phyloP scores from a whole-genome alignment of 1,140 invertebrate genomes.

The Macrobrachium nipponense region DNA sequence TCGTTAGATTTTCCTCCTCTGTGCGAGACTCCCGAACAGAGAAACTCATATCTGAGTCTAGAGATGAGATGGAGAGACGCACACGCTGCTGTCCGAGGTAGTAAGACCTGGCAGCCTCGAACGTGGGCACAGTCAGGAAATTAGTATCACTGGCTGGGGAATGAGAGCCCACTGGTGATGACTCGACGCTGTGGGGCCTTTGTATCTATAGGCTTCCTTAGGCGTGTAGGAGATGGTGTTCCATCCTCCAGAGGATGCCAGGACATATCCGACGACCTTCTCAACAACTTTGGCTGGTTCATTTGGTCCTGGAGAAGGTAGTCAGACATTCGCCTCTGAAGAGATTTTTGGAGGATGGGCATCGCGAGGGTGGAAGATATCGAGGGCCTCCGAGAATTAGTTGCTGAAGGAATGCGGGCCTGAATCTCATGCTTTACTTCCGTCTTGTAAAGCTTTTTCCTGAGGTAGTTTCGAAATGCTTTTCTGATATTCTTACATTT shows the following conservation, averaged over 20 bases:
- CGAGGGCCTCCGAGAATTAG: slow-evolving; percentile 62
- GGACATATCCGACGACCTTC: slow-evolving; percentile 62
- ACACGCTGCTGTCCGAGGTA: slow-evolving; percentile 40
- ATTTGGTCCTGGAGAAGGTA: slow-evolving; percentile 50
- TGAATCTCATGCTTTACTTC: slow-evolving; percentile 77
- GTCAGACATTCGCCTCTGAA: slow-evolving; percentile 64
- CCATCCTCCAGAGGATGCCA: slow-evolving; percentile 64
- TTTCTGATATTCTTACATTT: slow-evolving; percentile 77
- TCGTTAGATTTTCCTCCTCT: slow-evolving; percentile 37
- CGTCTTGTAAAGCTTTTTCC: slow-evolving; percentile 83
- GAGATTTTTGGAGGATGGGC: slow-evolving; percentile 54
- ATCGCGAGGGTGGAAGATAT: slow-evolving; percentile 60
- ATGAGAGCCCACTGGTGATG: slow-evolving; percentile 17
- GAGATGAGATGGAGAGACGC: slow-evolving; percentile 53
- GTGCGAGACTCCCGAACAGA: slow-evolving; percentile 17
- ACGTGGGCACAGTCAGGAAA: slow-evolving; percentile 64
- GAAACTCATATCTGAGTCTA: slow-evolving; percentile 46
- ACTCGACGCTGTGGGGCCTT: background rate
- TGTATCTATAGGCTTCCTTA: slow-evolving; percentile 56
- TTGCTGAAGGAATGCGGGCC: slow-evolving; percentile 75
- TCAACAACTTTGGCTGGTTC: slow-evolving; percentile 42
- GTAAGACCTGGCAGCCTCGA: slow-evolving; percentile 58
- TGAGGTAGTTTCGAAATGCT: slow-evolving; percentile 81
- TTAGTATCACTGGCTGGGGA: slow-evolving; percentile 57
- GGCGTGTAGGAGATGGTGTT: slow-evolving; percentile 55